These are phyloP conservation scores for Zoanthus sansibaricus DNA, from an alignment of 92 coral and sea anemone genomes.

Conservation along the genomic window DNA sequence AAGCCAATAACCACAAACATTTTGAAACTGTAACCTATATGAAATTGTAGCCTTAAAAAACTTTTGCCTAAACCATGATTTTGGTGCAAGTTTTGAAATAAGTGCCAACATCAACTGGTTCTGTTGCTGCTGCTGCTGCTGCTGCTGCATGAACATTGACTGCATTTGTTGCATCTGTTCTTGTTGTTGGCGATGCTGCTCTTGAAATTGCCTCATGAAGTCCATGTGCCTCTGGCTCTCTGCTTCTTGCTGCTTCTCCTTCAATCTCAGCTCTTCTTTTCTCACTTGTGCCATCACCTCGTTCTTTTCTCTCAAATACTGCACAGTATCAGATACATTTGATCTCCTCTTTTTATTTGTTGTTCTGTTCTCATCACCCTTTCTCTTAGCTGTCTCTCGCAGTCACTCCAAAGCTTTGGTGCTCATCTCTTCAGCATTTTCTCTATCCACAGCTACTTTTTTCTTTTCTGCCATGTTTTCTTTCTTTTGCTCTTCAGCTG, in stretches of 20 bases:
- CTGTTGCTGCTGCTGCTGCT: slow-evolving; percentile 21
- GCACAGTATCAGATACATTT: slow-evolving; percentile 42
- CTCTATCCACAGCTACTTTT: slow-evolving; percentile 38
- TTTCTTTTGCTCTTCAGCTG: slow-evolving; percentile 36
- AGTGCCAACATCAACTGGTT: slow-evolving; percentile 26
- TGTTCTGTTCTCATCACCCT: slow-evolving; percentile 1
- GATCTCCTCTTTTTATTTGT: slow-evolving; percentile 36
- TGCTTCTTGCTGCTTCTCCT: slow-evolving; percentile 50
- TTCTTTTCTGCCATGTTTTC: slow-evolving; percentile 35
- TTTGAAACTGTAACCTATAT: slow-evolving; percentile 17
- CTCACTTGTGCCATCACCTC: slow-evolving; percentile 48
- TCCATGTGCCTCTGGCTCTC: slow-evolving; percentile 43
- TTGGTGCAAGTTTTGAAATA: slow-evolving; percentile 13
- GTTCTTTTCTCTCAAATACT: slow-evolving; percentile 49
- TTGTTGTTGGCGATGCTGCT: slow-evolving; percentile 53
- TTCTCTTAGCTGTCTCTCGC: slow-evolving; percentile 51
- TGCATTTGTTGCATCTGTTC: slow-evolving; percentile 37
- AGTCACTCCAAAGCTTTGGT: slow-evolving; percentile 50
- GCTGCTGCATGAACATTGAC: not conserved
- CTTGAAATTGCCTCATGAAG: slow-evolving; percentile 46
- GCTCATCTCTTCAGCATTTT: slow-evolving; percentile 50
- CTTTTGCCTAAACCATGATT: slow-evolving; percentile 24
- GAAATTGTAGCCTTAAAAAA: not conserved
- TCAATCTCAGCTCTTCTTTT: slow-evolving; percentile 26
- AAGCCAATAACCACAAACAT: slow-evolving; percentile 16